Evolutionary conservation across 2,888 invertebrate genomes (phyloP), one percentile per base, ranked within the genome.

Genomic region (Tillus elongatus): DNA sequence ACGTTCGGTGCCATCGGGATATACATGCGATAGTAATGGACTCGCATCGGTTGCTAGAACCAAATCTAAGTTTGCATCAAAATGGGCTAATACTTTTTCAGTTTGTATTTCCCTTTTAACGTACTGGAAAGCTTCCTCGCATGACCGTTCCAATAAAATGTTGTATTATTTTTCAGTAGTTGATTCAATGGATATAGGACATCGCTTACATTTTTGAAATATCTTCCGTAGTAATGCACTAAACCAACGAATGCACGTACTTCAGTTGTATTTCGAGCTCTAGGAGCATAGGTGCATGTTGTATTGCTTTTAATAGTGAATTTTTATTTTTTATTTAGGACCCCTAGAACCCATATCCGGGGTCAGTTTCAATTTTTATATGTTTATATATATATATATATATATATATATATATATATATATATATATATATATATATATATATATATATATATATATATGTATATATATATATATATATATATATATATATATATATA

Each of bases 191-290:
- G 57, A 35, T 50, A 45, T 8, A 57, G 11, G 13, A 55, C 38
- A 3, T 46, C 41, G 13, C 54, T 50, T 30, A 53, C 36, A 34
- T 58, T 50, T 45, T 49, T 38, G 2, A 61, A 39, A 37, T 60
- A 61, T 27, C 52, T 42, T 3, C 50, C 53, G 37, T 63, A 59
- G 43, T 58, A 62, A 42, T 55, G 53, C 8, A 52, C 44, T 10
- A 57, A 40, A 10, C 54, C 57, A 9, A 58, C 15, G 39, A 58
- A 54, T 4, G 53, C 39, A 9, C 52, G 36, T 3, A 57, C 41
- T 36, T 58, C 48, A 12, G 49, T 44, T 30, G 44, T 45, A 34
- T 50, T 53, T n/a, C 11, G 38, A 8, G 54, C 56, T 8, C 27
- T n/a, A n/a, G n/a, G n/a, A n/a, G 24, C 6, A 24, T 27, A 36